Conservation (phyloP, 2,113 vertebrate genomes). For the Pituophis catenifer region DNA sequence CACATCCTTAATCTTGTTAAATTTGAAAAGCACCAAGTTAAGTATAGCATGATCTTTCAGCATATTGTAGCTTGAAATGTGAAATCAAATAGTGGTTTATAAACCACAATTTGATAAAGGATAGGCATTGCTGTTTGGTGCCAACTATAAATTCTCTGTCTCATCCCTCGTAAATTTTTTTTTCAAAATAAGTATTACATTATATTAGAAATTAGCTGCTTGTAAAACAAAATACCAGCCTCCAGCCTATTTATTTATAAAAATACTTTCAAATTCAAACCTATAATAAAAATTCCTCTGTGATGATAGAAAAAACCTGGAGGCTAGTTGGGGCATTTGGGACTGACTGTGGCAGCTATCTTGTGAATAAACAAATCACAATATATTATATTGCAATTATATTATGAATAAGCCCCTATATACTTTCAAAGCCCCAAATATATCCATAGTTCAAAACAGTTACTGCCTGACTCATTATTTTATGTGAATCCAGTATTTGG, state of each 20-base stretch:
- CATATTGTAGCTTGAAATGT: background rate
- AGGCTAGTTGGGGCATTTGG: background rate
- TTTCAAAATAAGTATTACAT: background rate
- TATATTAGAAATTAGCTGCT: background rate
- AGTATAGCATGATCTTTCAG: background rate
- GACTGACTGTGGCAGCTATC: background rate
- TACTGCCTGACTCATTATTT: background rate
- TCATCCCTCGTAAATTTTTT: background rate
- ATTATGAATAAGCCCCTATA: background rate
- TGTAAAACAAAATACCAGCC: background rate
- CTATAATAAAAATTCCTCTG: background rate
- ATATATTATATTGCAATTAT: background rate
- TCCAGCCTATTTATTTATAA: background rate
- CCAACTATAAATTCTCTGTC: background rate
- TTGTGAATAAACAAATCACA: background rate
- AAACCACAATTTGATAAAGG: background rate
- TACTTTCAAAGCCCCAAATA: background rate
- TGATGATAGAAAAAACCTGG: background rate
- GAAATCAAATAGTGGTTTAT: background rate
- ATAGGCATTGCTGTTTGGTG: background rate
- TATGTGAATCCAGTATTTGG: background rate
- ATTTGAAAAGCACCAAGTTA: background rate
- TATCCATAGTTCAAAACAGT: background rate
- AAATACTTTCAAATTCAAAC: background rate
- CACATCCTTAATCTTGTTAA: background rate